Evolutionary conservation across 2,797 vertebrate species (phyloP), one percentile per base, ranked within the genome.

Genomic region (Ispidina picta): DNA sequence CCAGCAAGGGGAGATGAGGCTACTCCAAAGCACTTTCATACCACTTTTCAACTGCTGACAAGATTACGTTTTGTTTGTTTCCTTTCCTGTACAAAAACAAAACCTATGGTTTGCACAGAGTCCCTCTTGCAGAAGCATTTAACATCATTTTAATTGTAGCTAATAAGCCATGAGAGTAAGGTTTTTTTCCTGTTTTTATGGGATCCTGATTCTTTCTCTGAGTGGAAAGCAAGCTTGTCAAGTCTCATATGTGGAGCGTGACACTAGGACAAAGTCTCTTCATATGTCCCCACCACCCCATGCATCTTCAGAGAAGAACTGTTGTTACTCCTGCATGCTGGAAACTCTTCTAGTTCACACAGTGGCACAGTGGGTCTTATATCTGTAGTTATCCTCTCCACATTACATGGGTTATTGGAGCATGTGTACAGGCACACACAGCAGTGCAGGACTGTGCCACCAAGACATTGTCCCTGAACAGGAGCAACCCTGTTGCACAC

Each of bases 1-100:
- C 96, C 96, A 94, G 91, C 59, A 91, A 95, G 95, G 92, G 95
- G 95, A 92, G 92, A 94, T 80, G 71, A 93, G 94, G 71, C 54
- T 81, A 70, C 86, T 93, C 21, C 48, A 66, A 79, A 86, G 31
- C 37, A 20, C 23, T 87, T 63, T 60, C 49, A 20, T 44, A 23
- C 21, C 0, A 3, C 41, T 55, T 91, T 39, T 26, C n/a, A 69
- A 4, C 10, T 12, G 0, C 49, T 88, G 69, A 33, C 33, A 51
- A 83, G 63, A 75, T 84, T 76, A 23, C 31, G 16, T 46, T 56
- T 82, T 82, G 51, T 74, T 86, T 81, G n/a, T 39, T 51, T 54
- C 8, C 4, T 43, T 79, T 72, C 11, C 23, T 58, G 48, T 29
- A 31, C 21, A n/a, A 48, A 88, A 84, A 48, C 18, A 91, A 78